Base-by-base conservation (phyloP, 2,888 invertebrate genomes). In the Adineta ricciae region DNA sequence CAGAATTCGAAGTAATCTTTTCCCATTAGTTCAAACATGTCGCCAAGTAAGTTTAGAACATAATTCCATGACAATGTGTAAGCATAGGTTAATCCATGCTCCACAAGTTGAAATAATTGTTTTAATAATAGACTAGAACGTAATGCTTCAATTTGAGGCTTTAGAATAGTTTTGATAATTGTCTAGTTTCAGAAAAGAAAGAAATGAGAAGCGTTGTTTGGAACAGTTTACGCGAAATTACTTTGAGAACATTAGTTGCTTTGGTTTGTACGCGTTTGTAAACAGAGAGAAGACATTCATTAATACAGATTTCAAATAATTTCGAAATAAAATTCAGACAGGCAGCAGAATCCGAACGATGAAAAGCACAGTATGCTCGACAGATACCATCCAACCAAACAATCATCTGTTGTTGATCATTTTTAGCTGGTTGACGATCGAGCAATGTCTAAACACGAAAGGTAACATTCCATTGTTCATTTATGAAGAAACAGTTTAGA, bases 341-440 rank as follows among this genome's bases (percentile, higher is more conserved):
- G 36, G 94, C 90, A 85, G 92, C 91, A 83, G 93, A 87, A 87
- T 94, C 93, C 88, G 93, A 90, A 49, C 93, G 93, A 89, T 85
- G 88, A 87, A 85, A 84, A 24, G 84, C 88, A 94, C 0, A 86
- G 86, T 89, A 88, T 0, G 94, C 96, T 89, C 95, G 94, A 88
- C 95, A 94, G 91, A 96, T 92, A 0, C 91, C 90, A 72, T 88
- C 88, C 32, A 27, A 94, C 93, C 84, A 95, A 0, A 95, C 95
- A 46, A 94, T 89, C 19, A 94, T 93, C 83, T 94, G 94, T 84
- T 94, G 94, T 0, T 93, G 91, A 90, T 96, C 96, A 54, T 92
- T 93, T 16, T 89, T 88, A 83, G 89, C 89, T 0, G 96, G 96
- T 85, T 95, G 93, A 87, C 94, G 95, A 87, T 95, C 95, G 90